phyloP scores from a whole-genome alignment of 2,113 vertebrate genomes.

The Ammodytes dubius region DNA sequence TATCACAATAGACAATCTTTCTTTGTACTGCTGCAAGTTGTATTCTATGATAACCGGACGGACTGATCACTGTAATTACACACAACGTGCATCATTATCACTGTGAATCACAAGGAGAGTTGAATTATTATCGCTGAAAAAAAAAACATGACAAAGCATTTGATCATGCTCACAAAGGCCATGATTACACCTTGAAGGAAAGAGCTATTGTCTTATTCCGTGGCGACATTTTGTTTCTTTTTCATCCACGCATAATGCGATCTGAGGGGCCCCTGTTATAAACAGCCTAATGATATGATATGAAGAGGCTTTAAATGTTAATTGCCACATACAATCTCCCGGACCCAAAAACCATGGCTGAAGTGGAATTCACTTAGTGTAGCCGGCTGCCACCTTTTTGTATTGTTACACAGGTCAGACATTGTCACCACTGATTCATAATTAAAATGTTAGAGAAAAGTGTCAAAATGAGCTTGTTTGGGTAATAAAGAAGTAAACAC shows the following conservation, averaged over 20 bases:
- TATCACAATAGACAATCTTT: slow-evolving; percentile 20
- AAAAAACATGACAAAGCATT: slow-evolving; percentile 12
- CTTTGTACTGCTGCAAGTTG: slow-evolving; percentile 14
- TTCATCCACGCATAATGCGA: slow-evolving; percentile 35
- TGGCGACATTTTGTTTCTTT: slow-evolving; percentile 20
- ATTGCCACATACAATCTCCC: slow-evolving; percentile 30
- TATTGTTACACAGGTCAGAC: not conserved
- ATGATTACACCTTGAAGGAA: slow-evolving; percentile 52
- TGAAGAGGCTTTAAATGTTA: slow-evolving; percentile 43
- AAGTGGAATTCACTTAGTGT: slow-evolving; percentile 14
- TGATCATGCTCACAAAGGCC: slow-evolving; percentile 51
- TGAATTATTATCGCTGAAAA: not conserved
- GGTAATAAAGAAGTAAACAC: not conserved
- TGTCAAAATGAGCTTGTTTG: not conserved
- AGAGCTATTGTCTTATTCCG: slow-evolving; percentile 15
- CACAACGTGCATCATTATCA: slow-evolving; percentile 21
- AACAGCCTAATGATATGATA: slow-evolving; percentile 52
- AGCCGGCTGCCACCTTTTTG: not conserved
- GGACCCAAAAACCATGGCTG: slow-evolving; percentile 5
- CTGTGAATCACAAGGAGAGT: not conserved
- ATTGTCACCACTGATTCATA: not conserved
- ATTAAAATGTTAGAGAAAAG: slow-evolving; percentile 17
- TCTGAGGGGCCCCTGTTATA: slow-evolving; percentile 33
- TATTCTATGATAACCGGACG: slow-evolving; percentile 12
- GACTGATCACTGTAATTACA: slow-evolving; percentile 51